Conservation (phyloP, 2,113 vertebrate genomes). For the Coturnix japonica region DNA sequence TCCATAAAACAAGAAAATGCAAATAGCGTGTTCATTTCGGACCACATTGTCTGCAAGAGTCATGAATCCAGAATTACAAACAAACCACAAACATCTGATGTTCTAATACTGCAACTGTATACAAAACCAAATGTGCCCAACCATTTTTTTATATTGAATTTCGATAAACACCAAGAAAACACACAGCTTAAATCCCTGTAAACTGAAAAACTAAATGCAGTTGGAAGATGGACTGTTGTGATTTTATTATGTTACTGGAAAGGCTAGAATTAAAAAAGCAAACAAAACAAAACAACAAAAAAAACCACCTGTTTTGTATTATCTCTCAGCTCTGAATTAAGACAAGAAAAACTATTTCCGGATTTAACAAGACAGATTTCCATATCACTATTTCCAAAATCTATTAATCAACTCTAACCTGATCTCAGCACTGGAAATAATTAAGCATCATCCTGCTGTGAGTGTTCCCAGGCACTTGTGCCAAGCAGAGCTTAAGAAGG, state of each 20-base stretch:
- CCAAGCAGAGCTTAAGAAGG: conserved; percentile 26
- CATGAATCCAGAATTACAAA: conserved; percentile 33
- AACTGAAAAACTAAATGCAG: neutral
- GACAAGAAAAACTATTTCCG: conserved; percentile 18
- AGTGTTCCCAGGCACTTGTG: neutral
- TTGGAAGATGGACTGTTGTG: neutral
- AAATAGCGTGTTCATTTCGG: conserved; percentile 41
- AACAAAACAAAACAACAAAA: neutral
- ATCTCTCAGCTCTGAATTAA: neutral
- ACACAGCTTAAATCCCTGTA: neutral
- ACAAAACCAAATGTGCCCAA: conserved; percentile 10
- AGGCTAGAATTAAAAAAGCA: neutral
- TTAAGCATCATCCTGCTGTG: neutral
- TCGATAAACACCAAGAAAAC: neutral
- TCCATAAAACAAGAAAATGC: conserved; percentile 45
- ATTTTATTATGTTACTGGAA: neutral
- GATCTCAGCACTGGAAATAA: conserved; percentile 15
- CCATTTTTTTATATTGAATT: conserved; percentile 21
- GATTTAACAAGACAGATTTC: conserved; percentile 50
- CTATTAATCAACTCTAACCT: conserved; percentile 11
- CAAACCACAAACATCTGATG: conserved; percentile 5
- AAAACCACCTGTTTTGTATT: neutral
- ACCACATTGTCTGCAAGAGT: conserved; percentile 40
- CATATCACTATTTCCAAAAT: conserved; percentile 25
- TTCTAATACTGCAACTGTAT: neutral